phyloP scores from a whole-genome alignment of 2,113 vertebrate genomes.

The Malurus cyaneus region DNA sequence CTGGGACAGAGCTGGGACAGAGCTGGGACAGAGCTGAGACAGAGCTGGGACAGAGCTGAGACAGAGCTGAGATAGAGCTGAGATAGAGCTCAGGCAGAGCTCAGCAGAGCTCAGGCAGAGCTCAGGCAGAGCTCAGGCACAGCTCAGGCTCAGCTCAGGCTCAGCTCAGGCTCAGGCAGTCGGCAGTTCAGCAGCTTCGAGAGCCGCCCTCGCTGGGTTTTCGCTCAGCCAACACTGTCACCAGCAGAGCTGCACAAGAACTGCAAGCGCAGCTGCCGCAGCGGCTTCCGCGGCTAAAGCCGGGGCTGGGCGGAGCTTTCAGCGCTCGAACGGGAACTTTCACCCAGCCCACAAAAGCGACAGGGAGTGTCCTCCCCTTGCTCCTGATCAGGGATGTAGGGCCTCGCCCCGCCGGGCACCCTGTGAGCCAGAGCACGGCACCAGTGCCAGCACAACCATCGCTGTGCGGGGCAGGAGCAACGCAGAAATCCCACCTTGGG shows the following conservation, averaged over 20 bases:
- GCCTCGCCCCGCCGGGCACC: fast-evolving
- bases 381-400: fast-evolving
- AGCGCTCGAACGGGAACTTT: neutral
- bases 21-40: too few relatives aligned
- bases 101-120: too few relatives aligned
- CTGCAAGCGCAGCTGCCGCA: neutral
- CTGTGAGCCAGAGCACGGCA: fast-evolving
- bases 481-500: neutral
- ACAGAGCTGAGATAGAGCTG: too few relatives aligned
- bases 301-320: neutral
- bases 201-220: fast-evolving
- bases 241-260: conserved; percentile 39
- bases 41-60: too few relatives aligned
- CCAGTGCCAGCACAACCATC: neutral
- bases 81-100: neutral
- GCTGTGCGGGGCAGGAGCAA: neutral
- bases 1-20: too few relatives aligned
- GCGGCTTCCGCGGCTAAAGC: fast-evolving
- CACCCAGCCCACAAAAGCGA: neutral
- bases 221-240: conserved; percentile 23
- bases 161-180: fast-evolving
- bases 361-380: neutral
- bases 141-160: neutral
- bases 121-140: neutral
- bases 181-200: fast-evolving